Evolutionary conservation across 2,113 vertebrate species (phyloP), one percentile per base, ranked within the genome.

Genomic region (Scomber japonicus): DNA sequence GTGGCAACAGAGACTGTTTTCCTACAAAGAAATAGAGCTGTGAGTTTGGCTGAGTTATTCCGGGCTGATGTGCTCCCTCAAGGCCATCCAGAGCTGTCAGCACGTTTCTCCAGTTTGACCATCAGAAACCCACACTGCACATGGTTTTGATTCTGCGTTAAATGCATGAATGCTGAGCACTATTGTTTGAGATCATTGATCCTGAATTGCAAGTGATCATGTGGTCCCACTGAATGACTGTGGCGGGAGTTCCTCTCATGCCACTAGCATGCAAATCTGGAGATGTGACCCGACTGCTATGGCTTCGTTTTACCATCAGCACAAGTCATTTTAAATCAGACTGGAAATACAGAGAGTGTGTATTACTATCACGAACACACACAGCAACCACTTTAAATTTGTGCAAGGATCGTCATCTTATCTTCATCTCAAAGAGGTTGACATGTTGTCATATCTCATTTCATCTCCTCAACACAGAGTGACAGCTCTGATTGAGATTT

Each of bases 1-100:
- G 89, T 93, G 94, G 91, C 94, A 94, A 93, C 95, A 95, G 94
- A 81, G 91, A 91, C 88, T 67, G 86, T 71, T 87, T 81, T 80
- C 89, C 91, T 90, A 85, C 86, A 90, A 84, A 93, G 94, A 93
- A 89, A 66, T 1, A 81, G 82, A 92, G 63, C 2, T 92, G 91
- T 72, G 46, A 93, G 83, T 95, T 94, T 75, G 94, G 91, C 75
- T 10, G 56, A 80, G 87, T 76, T 82, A 78, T 78, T 86, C 60
- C 62, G 56, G 74, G 75, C 75, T 81, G 80, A 82, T 80, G 84
- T 84, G 51, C 71, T 82, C 65, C 62, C 89, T 91, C 82, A 79
- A 75, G 86, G 81, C 81, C 69, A 66, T 78, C 70, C 82, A 55
- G 49, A 78, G 70, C 81, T 86, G 90, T 90, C 90, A 91, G 84